These are phyloP conservation scores for Machaerirhynchus nigripectus DNA, from an alignment of 2,113 vertebrate genomes.

Conservation along the genomic window DNA sequence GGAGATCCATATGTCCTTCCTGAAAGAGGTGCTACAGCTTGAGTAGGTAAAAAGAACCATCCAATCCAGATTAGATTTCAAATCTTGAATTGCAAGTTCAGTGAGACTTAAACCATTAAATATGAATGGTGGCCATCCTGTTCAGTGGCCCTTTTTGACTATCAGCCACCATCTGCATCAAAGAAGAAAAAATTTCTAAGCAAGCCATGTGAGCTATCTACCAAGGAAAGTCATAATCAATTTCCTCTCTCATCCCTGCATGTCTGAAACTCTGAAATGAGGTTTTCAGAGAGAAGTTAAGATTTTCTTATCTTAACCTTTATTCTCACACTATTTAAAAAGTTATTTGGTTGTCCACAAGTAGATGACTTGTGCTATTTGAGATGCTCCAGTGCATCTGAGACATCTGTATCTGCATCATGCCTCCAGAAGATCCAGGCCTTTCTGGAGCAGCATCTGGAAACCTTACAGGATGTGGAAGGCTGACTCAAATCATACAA, in stretches of 20 bases:
- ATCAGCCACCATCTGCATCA: background rate
- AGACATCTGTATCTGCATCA: background rate
- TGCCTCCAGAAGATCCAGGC: background rate
- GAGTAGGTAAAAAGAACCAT: background rate
- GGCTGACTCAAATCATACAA: background rate
- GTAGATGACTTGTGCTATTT: background rate
- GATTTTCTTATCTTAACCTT: background rate
- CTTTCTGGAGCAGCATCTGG: background rate
- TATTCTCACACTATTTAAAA: background rate
- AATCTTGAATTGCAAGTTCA: background rate
- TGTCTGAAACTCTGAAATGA: background rate
- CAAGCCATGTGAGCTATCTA: background rate
- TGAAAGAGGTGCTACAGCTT: background rate
- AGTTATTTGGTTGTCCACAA: background rate
- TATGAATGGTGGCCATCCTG: background rate
- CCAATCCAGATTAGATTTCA: background rate
- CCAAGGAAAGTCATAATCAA: background rate
- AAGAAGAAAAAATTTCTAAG: background rate
- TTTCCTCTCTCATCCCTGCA: background rate
- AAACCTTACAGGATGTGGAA: background rate
- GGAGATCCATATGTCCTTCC: background rate
- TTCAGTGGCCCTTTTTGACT: background rate
- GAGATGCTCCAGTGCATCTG: background rate
- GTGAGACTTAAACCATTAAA: background rate
- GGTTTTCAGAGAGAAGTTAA: background rate